Conservation (phyloP, 1,140 invertebrate genomes). For the Antheraea pernyi region DNA sequence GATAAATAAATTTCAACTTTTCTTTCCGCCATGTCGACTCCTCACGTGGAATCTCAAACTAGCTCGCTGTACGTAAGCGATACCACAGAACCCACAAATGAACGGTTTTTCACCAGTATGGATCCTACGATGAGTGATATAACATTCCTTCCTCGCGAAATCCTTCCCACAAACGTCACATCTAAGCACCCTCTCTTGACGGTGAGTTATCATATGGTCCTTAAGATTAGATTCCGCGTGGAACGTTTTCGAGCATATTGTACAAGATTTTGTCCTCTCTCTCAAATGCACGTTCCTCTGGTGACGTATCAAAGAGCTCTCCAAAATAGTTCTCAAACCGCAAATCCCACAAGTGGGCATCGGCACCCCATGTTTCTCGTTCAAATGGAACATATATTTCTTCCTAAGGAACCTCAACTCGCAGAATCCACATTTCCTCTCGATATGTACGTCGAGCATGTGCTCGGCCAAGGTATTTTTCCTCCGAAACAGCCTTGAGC, state of each 20-base stretch:
- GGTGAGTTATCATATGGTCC: constrained; percentile 34
- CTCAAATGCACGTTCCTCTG: constrained; percentile 86
- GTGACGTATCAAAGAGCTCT: constrained; percentile 72
- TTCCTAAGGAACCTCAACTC: constrained; percentile 20
- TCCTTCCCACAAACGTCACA: constrained; percentile 29
- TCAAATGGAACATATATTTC: constrained; percentile 23
- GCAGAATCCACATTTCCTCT: constrained; percentile 27
- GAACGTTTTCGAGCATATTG: constrained; percentile 79
- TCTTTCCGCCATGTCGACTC: constrained; percentile 19
- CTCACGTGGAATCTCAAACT: constrained; percentile 28
- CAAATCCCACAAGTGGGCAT: constrained; percentile 30
- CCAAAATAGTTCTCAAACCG: constrained; percentile 18
- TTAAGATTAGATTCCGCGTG: constrained; percentile 20
- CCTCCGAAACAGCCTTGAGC: constrained; percentile 38
- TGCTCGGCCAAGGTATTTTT: constrained; percentile 37
- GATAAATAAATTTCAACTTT: background rate
- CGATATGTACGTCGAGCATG: constrained; percentile 32
- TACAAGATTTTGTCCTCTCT: constrained; percentile 85
- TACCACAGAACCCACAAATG: constrained; percentile 15
- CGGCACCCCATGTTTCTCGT: constrained; percentile 24
- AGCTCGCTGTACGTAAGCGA: constrained; percentile 23
- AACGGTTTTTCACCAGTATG: constrained; percentile 26
- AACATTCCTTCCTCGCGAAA: constrained; percentile 22
- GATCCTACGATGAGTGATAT: constrained; percentile 22
- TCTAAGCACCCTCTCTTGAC: constrained; percentile 17